A percentile compares a stretch with the other conserved stretches of the same genome.
Conservation (phyloP, 2,888 invertebrate species). For the Coleophora deauratella region DNA sequence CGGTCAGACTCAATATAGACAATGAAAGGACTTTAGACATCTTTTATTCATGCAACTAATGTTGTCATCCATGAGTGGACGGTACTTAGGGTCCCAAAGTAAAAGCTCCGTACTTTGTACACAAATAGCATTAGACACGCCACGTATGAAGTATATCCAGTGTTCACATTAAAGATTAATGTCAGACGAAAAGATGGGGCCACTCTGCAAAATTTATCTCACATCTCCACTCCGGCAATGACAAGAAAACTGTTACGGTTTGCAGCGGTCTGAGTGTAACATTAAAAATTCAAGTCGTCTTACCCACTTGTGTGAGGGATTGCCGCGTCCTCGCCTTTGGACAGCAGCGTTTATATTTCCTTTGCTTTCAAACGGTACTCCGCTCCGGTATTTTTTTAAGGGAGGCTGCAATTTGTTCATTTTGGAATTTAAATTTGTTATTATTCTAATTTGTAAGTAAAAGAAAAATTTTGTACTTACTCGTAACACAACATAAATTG, state of each 20-base stretch:
- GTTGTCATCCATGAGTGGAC: conserved; percentile 18
- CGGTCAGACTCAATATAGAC: not conserved
- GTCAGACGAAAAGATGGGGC: conserved; percentile 73
- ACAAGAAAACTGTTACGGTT: conserved; percentile 75
- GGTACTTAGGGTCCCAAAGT: conserved; percentile 28
- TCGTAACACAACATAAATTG: no score
- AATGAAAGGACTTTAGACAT: conserved; percentile 1
- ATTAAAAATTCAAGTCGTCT: conserved; percentile 72
- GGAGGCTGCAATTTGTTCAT: conserved; percentile 28
- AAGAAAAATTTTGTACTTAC: no score
- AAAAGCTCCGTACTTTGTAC: conserved; percentile 47
- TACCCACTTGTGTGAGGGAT: conserved; percentile 75
- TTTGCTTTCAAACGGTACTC: conserved; percentile 52
- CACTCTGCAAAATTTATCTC: conserved; percentile 74
- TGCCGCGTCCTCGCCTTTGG: conserved; percentile 70
- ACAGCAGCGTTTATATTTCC: conserved; percentile 70
- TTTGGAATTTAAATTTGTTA: no score
- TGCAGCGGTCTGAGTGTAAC: conserved; percentile 74
- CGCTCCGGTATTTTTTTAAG: conserved; percentile 39
- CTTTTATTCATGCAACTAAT: conserved; percentile 1
- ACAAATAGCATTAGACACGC: conserved; percentile 62
- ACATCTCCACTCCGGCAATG: conserved; percentile 71
- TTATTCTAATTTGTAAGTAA: no score
- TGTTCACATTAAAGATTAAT: conserved; percentile 70
- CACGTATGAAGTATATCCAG: conserved; percentile 64